Percentiles rank a stretch among this genome's conserved stretches.
Conservation (phyloP, 2,888 invertebrate genomes). For the Apodemia mormo region DNA sequence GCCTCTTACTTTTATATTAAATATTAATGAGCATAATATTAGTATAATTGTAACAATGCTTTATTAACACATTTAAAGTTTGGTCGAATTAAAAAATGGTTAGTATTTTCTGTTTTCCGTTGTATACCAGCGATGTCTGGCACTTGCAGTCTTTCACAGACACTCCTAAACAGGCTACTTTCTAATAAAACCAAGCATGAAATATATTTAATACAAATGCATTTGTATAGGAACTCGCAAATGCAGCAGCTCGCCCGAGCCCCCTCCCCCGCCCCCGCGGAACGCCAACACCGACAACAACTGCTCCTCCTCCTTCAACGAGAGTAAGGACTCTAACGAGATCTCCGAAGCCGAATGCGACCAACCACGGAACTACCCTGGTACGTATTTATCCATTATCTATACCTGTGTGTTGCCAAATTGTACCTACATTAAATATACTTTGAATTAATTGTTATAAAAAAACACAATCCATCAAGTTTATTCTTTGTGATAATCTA, state of each 20-base stretch:
- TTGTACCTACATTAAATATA: too few relatives aligned
- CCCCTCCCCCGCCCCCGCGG: conserved; percentile 89
- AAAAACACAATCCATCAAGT: not conserved
- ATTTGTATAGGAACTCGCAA: conserved; percentile 65
- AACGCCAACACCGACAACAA: conserved; percentile 91
- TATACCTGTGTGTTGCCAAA: not conserved
- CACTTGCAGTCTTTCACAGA: too few relatives aligned
- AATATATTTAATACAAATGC: not conserved
- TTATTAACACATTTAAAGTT: too few relatives aligned
- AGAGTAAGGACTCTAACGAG: conserved; percentile 96
- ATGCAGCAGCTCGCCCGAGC: conserved; percentile 78
- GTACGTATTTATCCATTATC: conserved; percentile 67
- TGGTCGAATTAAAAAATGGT: too few relatives aligned
- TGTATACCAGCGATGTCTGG: too few relatives aligned
- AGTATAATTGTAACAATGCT: too few relatives aligned
- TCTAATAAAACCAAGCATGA: too few relatives aligned
- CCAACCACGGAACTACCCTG: conserved; percentile 92
- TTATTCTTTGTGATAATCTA: too few relatives aligned
- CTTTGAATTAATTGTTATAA: not conserved
- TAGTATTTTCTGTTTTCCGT: too few relatives aligned
- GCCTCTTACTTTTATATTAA: too few relatives aligned
- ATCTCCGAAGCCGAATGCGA: conserved; percentile 97
- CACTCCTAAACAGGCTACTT: too few relatives aligned
- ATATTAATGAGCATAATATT: too few relatives aligned
- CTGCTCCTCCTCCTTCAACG: conserved; percentile 92